Conservation (phyloP, 2,888 invertebrate species). For the Pyrgus malvae region DNA sequence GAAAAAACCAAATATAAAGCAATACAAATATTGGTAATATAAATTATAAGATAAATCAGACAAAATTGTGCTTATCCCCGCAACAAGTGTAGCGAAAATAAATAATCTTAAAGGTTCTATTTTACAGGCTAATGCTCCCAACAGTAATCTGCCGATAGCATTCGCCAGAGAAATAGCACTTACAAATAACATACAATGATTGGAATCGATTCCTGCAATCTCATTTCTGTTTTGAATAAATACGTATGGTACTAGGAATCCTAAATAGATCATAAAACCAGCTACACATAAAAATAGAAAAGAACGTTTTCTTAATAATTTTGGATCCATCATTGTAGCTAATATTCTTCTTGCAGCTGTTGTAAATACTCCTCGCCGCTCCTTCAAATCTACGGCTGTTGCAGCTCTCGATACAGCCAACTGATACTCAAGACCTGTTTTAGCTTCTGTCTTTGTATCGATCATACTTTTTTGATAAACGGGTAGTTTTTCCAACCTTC, state of each 20-base stretch:
- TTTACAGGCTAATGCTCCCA: slow-evolving; percentile 58
- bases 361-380: slow-evolving; percentile 62
- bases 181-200: slow-evolving; percentile 58
- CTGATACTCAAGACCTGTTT: slow-evolving; percentile 71
- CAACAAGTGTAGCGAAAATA: slow-evolving; percentile 39
- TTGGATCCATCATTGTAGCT: slow-evolving; percentile 72
- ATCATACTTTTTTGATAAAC: slow-evolving; percentile 64
- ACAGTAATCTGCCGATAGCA: slow-evolving; percentile 52
- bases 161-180: slow-evolving; percentile 63
- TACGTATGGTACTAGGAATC: slow-evolving; percentile 65
- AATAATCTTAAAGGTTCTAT: slow-evolving; percentile 48
- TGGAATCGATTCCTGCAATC: slow-evolving; percentile 48
- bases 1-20: slow-evolving; percentile 59
- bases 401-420: slow-evolving; percentile 70
- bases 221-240: slow-evolving; percentile 59
- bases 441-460: slow-evolving; percentile 45
- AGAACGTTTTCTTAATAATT: slow-evolving; percentile 54
- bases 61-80: slow-evolving; percentile 53
- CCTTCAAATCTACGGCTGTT: slow-evolving; percentile 59
- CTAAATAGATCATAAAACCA: slow-evolving; percentile 57
- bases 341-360: slow-evolving; percentile 66
- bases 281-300: slow-evolving; percentile 54
- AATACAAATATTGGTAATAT: slow-evolving; percentile 61
- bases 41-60: slow-evolving; percentile 56
- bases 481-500: slow-evolving; percentile 58